These are phyloP conservation scores for Philaethria dido DNA, from an alignment of 2,888 invertebrate species.

Conservation along the genomic window DNA sequence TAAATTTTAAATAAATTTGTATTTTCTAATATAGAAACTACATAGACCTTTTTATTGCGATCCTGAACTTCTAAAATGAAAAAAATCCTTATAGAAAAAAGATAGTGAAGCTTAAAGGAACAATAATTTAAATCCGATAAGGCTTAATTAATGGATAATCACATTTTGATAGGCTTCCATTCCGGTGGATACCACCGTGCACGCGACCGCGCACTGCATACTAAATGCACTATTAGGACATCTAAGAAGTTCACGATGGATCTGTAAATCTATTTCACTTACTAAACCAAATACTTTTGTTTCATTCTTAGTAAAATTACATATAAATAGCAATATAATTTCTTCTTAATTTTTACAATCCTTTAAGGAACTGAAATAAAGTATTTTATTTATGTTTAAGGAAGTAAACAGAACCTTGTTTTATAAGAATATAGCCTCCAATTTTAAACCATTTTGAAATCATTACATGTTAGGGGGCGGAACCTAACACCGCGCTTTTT, in stretches of 20 bases:
- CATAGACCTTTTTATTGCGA: not conserved
- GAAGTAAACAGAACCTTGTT: no score
- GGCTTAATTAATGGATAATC: slow-evolving; percentile 50
- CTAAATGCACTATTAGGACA: slow-evolving; percentile 33
- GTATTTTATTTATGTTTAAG: no score
- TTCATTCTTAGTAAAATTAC: not conserved
- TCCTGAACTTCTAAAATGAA: not conserved
- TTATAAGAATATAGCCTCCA: no score
- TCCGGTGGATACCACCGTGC: slow-evolving; percentile 23
- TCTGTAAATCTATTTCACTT: slow-evolving; percentile 5
- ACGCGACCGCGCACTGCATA: slow-evolving; percentile 51
- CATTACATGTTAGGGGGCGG: no score
- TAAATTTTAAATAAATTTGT: not conserved
- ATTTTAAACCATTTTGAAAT: no score
- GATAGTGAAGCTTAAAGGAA: slow-evolving; percentile 5
- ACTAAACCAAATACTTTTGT: not conserved
- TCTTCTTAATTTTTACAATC: no score
- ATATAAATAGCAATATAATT: not conserved
- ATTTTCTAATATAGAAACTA: not conserved
- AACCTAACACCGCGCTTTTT: not conserved
- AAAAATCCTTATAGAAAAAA: not conserved
- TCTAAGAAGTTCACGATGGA: slow-evolving; percentile 14
- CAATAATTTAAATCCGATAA: slow-evolving; percentile 47
- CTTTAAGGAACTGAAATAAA: no score
- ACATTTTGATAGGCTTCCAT: slow-evolving; percentile 27